Conservation (phyloP, 1,140 invertebrate species). For the Scaptomyza pallida region DNA sequence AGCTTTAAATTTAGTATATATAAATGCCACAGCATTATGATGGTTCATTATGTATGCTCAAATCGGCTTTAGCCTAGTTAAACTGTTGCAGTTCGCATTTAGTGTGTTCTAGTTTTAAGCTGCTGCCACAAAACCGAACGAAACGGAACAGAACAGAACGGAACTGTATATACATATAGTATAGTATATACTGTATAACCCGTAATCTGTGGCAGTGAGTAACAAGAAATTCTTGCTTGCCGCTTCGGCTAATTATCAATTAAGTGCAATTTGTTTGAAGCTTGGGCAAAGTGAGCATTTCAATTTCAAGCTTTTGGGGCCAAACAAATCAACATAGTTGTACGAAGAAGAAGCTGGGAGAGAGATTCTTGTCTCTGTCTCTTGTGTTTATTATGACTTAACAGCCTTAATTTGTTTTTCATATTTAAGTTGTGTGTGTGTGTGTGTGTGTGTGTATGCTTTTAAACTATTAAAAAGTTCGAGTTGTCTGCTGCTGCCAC, state of each 20-base stretch:
- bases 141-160: not conserved
- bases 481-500: constrained; percentile 53
- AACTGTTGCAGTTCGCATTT: constrained; percentile 9
- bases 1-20: not conserved
- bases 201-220: constrained; percentile 21
- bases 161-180: too few relatives aligned
- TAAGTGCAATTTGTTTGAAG: constrained; percentile 73
- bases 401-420: constrained; percentile 66
- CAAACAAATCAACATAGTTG: constrained; percentile 23
- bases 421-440: constrained; percentile 37
- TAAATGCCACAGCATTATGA: constrained; percentile 1
- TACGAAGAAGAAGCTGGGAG: constrained; percentile 33
- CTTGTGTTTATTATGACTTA: constrained; percentile 54
- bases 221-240: not conserved
- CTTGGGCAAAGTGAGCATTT: constrained; percentile 22
- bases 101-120: constrained; percentile 11
- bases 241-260: constrained; percentile 74
- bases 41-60: constrained; percentile 9
- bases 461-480: constrained; percentile 79
- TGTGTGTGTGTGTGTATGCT: constrained; percentile 38
- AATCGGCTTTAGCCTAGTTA: constrained; percentile 12
- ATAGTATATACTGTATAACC: too few relatives aligned
- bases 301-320: constrained; percentile 12
- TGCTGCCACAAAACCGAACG: not conserved
- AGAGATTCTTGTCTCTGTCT: constrained; percentile 38